Conservation (phyloP, 2,113 vertebrate species). For the Ardeotis arabs region DNA sequence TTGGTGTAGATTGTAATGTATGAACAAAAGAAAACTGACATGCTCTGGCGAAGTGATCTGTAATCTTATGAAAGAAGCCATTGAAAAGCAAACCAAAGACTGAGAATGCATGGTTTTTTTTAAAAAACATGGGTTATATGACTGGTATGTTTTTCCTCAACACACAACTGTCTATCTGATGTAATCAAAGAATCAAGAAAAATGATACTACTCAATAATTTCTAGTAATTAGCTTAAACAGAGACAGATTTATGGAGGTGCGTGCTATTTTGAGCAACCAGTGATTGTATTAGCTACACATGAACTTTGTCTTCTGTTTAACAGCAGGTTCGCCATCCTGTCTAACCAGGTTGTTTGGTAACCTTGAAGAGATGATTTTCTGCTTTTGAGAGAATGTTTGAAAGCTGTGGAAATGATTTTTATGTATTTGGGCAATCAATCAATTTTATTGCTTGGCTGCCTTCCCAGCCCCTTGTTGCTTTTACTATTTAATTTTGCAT, state of each 20-base stretch:
- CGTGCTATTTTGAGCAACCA: background rate
- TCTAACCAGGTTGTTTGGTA: conserved; percentile 27
- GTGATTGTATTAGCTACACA: background rate
- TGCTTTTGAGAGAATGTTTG: conserved; percentile 51
- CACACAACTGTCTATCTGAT: background rate
- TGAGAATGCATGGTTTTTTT: background rate
- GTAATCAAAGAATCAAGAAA: background rate
- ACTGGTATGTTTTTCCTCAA: background rate
- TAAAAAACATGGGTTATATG: background rate
- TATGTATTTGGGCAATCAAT: conserved; percentile 45
- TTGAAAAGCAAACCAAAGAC: background rate
- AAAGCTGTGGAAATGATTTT: conserved; percentile 45
- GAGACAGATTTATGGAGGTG: background rate
- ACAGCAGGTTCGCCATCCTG: background rate
- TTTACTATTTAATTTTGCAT: conserved; percentile 40
- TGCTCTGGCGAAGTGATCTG: background rate
- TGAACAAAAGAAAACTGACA: background rate
- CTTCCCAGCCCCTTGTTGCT: conserved; percentile 38
- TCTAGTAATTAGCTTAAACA: background rate
- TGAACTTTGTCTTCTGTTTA: background rate
- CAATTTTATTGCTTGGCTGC: conserved; percentile 53
- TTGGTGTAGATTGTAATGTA: background rate
- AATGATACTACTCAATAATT: background rate
- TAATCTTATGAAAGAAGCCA: background rate
- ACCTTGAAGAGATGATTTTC: conserved; percentile 36